Evolutionary conservation across 2,888 invertebrate genomes (phyloP).

Genomic region (Drosophila nr. perissopoda): DNA sequence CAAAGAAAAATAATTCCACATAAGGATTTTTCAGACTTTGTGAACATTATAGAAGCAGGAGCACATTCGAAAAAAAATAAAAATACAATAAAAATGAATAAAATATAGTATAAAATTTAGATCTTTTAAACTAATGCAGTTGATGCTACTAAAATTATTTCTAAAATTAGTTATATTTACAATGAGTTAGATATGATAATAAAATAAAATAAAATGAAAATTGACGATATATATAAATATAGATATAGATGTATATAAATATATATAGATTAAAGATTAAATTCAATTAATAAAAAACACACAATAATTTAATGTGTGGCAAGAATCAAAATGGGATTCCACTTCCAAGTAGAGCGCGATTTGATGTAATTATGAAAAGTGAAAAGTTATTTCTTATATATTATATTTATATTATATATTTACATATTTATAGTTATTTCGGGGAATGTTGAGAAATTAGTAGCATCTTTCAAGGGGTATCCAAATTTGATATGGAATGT

Average conservation of each 20-base stretch:
- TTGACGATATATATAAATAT: too few relatives aligned
- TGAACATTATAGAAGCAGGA: neutral
- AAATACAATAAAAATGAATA: neutral
- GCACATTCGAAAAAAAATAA: neutral
- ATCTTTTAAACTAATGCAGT: neutral
- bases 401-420: neutral
- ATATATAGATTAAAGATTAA: neutral
- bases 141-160: neutral
- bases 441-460: neutral
- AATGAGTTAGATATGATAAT: neutral
- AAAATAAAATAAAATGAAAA: neutral
- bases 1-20: neutral
- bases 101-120: neutral
- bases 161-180: neutral
- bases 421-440: neutral
- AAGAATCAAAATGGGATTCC: neutral
- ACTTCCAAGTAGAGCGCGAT: neutral
- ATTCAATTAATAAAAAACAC: neutral
- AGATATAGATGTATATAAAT: too few relatives aligned
- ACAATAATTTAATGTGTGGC: neutral
- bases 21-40: neutral
- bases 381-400: too few relatives aligned
- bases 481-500: conserved; percentile 2
- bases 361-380: neutral
- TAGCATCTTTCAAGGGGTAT: neutral